A percentile compares a stretch with the other conserved stretches of the same genome.
These are phyloP conservation scores for Empidonax traillii DNA, from an alignment of 2,113 vertebrate species.

Conservation along the genomic window DNA sequence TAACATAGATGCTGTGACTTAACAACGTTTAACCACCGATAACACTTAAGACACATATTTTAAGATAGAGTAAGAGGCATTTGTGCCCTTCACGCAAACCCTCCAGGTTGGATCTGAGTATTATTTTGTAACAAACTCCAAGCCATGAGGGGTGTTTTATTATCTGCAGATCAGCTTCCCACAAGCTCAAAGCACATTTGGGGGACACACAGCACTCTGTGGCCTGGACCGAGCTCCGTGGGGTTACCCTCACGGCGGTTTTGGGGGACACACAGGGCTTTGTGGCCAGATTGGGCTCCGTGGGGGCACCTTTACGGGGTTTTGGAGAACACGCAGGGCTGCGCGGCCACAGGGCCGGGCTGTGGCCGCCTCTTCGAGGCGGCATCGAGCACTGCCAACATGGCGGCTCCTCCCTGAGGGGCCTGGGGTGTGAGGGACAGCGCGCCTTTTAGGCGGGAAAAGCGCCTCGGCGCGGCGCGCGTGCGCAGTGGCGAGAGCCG, in stretches of 20 bases:
- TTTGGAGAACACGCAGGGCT: neutral
- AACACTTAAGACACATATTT: neutral
- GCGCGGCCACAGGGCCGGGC: too few species aligned
- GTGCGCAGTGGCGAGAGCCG: neutral
- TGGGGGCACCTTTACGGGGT: accelerated
- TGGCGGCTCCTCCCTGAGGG: accelerated
- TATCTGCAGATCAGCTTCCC: neutral
- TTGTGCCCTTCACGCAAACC: neutral
- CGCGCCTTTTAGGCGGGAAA: neutral
- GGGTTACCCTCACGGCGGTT: too few species aligned
- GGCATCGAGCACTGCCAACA: neutral
- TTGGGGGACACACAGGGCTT: neutral
- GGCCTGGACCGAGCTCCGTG: neutral
- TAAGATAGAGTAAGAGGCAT: neutral
- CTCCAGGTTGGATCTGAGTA: neutral
- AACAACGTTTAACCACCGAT: neutral
- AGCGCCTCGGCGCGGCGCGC: neutral
- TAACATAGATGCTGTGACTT: neutral
- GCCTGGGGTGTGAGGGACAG: accelerated
- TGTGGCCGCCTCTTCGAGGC: too few species aligned
- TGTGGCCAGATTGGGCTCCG: neutral
- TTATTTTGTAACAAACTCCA: neutral
- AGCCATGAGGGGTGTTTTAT: neutral
- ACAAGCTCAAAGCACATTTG: neutral
- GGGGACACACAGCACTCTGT: neutral